Conservation (phyloP, 2,797 vertebrate genomes). For the Gymnopithys bicolor region DNA sequence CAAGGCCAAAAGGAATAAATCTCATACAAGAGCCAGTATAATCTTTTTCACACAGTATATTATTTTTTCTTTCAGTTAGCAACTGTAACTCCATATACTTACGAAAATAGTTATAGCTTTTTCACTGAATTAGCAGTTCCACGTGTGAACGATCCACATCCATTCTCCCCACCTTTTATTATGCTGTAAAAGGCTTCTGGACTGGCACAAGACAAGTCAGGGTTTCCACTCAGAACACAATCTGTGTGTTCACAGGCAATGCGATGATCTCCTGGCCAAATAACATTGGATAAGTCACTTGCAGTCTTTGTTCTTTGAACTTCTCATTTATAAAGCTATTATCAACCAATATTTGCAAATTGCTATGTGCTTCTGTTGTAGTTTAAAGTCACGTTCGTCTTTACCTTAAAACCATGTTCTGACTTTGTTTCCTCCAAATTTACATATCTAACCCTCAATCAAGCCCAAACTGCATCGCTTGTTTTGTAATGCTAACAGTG, state of each 20-base stretch:
- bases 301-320: not conserved
- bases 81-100: not conserved
- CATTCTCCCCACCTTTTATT: not conserved
- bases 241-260: not conserved
- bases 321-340: not conserved
- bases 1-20: not conserved
- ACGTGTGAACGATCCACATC: not conserved
- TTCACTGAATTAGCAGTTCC: not conserved
- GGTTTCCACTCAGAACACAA: not conserved
- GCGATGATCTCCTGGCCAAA: not conserved
- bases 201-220: not conserved
- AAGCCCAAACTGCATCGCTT: not conserved
- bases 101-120: not conserved
- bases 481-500: not conserved
- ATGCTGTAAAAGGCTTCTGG: not conserved
- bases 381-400: not conserved
- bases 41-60: not conserved
- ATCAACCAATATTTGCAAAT: not conserved
- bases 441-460: not conserved
- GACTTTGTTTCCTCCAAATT: constrained; percentile 23
- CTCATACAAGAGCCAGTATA: not conserved
- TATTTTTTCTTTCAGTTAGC: not conserved
- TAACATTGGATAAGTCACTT: not conserved
- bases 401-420: constrained; percentile 9
- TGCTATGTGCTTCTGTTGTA: not conserved